Conservation (phyloP, 2,113 vertebrate species). For the Syngnathoides biaculeatus region DNA sequence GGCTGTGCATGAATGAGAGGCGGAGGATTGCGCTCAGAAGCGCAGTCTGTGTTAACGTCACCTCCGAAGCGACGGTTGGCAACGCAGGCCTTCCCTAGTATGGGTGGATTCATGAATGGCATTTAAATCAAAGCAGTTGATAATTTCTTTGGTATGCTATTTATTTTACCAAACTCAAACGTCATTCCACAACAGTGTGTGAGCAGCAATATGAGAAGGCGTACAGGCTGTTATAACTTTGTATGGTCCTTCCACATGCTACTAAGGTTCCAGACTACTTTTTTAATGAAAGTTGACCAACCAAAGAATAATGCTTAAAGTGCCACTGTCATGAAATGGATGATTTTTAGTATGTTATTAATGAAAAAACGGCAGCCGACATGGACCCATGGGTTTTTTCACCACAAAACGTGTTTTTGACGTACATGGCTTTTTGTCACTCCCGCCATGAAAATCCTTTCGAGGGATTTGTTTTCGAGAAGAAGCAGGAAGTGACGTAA, state of each 20-base stretch:
- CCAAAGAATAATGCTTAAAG: too few species aligned
- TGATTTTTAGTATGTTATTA: too few species aligned
- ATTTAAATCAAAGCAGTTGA: neutral
- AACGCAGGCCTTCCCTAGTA: neutral
- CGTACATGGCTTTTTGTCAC: too few species aligned
- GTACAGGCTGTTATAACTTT: neutral
- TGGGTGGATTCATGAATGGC: neutral
- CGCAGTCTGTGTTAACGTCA: neutral
- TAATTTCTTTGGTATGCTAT: neutral
- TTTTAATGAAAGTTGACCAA: neutral
- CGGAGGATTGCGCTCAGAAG: neutral
- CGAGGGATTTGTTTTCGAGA: too few species aligned
- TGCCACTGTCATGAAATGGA: too few species aligned
- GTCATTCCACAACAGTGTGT: too few species aligned
- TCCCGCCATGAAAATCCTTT: too few species aligned
- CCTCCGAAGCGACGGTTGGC: neutral
- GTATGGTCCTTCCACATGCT: neutral
- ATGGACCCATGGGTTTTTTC: too few species aligned
- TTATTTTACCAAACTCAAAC: too few species aligned
- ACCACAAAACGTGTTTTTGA: too few species aligned
- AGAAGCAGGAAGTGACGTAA: too few species aligned
- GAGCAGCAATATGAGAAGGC: neutral
- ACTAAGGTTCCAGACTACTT: neutral
- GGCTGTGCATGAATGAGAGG: constrained; percentile 39
- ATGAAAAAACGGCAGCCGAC: too few species aligned